Base-by-base conservation (phyloP, 2,113 vertebrate species). In the Mormyrus iriodes region DNA sequence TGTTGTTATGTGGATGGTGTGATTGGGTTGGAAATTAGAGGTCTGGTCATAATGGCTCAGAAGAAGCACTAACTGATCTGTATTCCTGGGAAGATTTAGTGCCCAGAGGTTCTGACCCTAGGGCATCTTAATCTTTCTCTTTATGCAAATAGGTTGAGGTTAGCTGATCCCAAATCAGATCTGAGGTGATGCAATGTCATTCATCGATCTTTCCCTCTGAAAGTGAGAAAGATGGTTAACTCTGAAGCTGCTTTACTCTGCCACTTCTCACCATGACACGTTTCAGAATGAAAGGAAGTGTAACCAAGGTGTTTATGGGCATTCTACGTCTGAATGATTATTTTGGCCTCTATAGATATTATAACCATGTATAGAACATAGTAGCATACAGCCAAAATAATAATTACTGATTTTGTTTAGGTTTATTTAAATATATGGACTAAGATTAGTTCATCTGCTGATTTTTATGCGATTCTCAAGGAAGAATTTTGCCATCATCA, bases 61-160 rank as follows among this genome's bases (percentile, higher is more conserved):
- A 55, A 35, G 35, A 39, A 86, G 85, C 51, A 6, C 12, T 86
- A 51, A 85, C 48, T 53, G 85, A 52, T 86, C 51, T 53, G 85
- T 86, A 86, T 86, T 86, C 85, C n/a, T 9, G 51, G 48, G 15
- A 51, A 52, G 85, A 53, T 52, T 86, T 86, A 51, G n/a, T 27
- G 48, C 84, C 27, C 48, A n/a, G 21, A 85, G 84, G 48, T 85
- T 85, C 84, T 86, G 85, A 86, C 85, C 85, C 49, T 7, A 35
- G 85, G 48, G 85, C 85, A 35, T 51, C 19, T 15, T 86, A 86
- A 86, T 86, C 85, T 86, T 86, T 53, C n/a, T 79, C 73, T 79
- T 79, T 86, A 35, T 53, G 49, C 51, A 86, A 86, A 55, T 86
- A 7, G 85, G 51, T 55, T 53, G 51, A 86, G 51, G 51, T 86